phyloP scores from a whole-genome alignment of 1,140 invertebrate genomes.

The Brachionus sp. region DNA sequence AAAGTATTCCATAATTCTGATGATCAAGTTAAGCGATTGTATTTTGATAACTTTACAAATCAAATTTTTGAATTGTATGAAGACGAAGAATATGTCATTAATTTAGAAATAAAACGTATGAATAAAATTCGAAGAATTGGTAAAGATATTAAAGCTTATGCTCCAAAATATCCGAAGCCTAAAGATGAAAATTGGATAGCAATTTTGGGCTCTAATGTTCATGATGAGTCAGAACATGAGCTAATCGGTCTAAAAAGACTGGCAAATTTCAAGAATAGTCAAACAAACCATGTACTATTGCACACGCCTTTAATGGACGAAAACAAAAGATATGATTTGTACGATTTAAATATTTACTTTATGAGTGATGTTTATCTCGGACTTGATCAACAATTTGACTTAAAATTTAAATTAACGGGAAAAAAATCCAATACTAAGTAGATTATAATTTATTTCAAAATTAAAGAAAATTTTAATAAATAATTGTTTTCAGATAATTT shows the following conservation, averaged over 20 bases:
- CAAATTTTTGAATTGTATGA: constrained; percentile 29
- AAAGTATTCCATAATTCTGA: not conserved
- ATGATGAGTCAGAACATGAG: constrained; percentile 63
- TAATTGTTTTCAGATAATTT: no score
- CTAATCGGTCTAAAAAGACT: constrained; percentile 81
- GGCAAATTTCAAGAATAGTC: constrained; percentile 50
- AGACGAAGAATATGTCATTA: constrained; percentile 44
- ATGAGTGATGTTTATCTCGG: constrained; percentile 91
- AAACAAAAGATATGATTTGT: constrained; percentile 49
- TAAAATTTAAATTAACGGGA: constrained; percentile 51
- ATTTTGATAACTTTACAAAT: not conserved
- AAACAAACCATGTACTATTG: constrained; percentile 65
- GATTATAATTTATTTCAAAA: no score
- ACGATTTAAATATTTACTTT: constrained; percentile 69
- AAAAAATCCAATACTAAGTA: constrained; percentile 46
- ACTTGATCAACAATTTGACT: constrained; percentile 84
- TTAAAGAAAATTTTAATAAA: no score
- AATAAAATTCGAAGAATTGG: not conserved
- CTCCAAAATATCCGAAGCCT: constrained; percentile 79
- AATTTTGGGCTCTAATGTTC: constrained; percentile 69
- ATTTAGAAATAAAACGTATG: constrained; percentile 21
- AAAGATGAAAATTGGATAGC: constrained; percentile 95
- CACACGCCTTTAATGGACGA: constrained; percentile 65
- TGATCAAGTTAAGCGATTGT: not conserved
- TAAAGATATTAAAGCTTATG: constrained; percentile 64